Evolutionary conservation across 2,113 vertebrate genomes (phyloP).

Genomic region (Anoura caudifer): DNA sequence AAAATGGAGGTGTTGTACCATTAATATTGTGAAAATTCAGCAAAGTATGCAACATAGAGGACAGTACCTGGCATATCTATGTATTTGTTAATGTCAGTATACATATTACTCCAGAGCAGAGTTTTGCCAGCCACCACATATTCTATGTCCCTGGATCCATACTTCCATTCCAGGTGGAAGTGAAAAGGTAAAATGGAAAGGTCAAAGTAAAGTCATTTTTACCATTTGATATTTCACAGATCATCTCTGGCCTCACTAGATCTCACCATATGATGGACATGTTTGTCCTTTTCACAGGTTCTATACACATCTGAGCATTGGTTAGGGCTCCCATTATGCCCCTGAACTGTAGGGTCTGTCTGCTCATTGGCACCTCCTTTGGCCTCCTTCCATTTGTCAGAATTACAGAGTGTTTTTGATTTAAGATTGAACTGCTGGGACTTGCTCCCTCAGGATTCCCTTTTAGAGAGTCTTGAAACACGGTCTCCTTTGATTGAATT

Average conservation of each 20-base stretch:
- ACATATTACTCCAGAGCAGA: not conserved
- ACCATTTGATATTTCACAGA: not conserved
- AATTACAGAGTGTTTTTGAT: not conserved
- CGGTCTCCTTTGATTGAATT: not conserved
- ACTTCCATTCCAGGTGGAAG: not conserved
- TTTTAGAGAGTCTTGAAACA: not conserved
- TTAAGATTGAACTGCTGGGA: not conserved
- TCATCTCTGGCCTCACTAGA: not conserved
- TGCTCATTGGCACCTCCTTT: not conserved
- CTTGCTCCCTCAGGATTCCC: not conserved
- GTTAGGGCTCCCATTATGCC: not conserved
- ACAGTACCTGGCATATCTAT: not conserved
- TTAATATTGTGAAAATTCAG: not conserved
- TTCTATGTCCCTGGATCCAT: not conserved
- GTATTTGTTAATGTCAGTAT: not conserved
- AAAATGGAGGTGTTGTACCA: not conserved
- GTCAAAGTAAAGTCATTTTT: not conserved
- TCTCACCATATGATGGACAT: not conserved
- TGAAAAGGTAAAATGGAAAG: not conserved
- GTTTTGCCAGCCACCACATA: not conserved
- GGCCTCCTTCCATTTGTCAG: not conserved
- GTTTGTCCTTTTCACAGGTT: not conserved
- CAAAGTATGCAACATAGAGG: not conserved
- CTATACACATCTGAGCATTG: not conserved
- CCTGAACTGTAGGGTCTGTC: not conserved